Conservation (phyloP, 2,113 vertebrate genomes). For the Amphiprion percula region DNA sequence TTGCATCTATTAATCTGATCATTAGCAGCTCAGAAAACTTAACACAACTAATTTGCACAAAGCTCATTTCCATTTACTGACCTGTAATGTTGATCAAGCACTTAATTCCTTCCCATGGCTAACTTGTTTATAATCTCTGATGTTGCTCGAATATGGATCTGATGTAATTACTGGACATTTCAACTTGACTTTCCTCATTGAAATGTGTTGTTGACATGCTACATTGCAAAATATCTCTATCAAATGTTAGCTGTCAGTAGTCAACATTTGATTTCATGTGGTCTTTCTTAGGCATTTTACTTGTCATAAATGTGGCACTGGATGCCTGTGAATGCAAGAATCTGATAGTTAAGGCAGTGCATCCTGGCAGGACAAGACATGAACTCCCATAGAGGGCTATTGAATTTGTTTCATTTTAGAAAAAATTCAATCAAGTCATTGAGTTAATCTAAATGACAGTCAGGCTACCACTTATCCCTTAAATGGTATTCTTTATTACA, state of each 20-base stretch:
- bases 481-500: conserved; percentile 11
- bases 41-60: conserved; percentile 70
- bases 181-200: not conserved
- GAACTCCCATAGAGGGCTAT: not conserved
- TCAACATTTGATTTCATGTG: too few species aligned
- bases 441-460: not conserved
- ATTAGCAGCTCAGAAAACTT: conserved; percentile 67
- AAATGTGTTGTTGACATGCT: not conserved
- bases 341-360: not conserved
- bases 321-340: not conserved
- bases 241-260: not conserved
- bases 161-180: conserved; percentile 7
- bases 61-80: conserved; percentile 59
- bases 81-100: conserved; percentile 35
- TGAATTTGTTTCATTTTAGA: conserved; percentile 8
- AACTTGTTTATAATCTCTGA: conserved; percentile 28
- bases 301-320: not conserved
- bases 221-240: not conserved
- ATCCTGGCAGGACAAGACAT: not conserved
- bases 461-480: conserved; percentile 1
- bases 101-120: conserved; percentile 4
- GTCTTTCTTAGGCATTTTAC: not conserved
- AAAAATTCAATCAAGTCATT: not conserved
- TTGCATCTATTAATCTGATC: conserved; percentile 77
- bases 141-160: conserved; percentile 4